Evolutionary conservation across 2,797 vertebrate species (phyloP), one percentile per base, ranked within the genome.

Genomic region (Semotilus atromaculatus): DNA sequence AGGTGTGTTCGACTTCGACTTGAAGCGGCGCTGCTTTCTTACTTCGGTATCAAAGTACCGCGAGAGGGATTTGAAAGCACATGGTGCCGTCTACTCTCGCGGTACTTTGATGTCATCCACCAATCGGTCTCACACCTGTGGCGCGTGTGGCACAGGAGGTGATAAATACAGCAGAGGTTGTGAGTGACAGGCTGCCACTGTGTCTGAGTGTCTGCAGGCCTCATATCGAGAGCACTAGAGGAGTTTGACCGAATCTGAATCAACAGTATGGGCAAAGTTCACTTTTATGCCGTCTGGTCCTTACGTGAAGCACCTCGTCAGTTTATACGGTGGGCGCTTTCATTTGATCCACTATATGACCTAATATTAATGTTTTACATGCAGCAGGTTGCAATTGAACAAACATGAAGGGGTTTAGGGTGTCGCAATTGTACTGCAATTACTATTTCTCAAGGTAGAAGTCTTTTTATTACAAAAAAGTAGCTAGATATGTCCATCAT

Each of bases 251-350:
- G 19, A 26, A 13, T 45, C 43, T 80, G 6, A 7, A 18, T 11
- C n/a, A 55, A 21, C 45, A 40, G 11, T 34, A 95, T 94, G 93
- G 93, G 89, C 14, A 91, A 80, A 72, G 77, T 95, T 4, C 68
- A 91, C 3, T 97, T 97, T 86, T 97, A 95, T 26, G 95, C 93
- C 0, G 88, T 97, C 0, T 97, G 96, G 96, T 95, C 93, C 0
- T 88, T 97, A 82, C 87, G 88, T 26, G 95, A 97, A 84, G 94
- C 94, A 1, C 96, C 96, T 0, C 93, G 96, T 2, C 95, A 95
- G 76, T 95, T 97, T 16, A 91, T 93, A 40, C 94, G 96, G 97
- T 96, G 91, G 11, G 3, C 64, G 31, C 18, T 45, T 78, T 78
- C n/a, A 3, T 66, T 23, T 34, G 26, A 62, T 7, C 34, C 21